Base-by-base conservation (phyloP, 2,797 vertebrate species). In the Clarias pachynema region DNA sequence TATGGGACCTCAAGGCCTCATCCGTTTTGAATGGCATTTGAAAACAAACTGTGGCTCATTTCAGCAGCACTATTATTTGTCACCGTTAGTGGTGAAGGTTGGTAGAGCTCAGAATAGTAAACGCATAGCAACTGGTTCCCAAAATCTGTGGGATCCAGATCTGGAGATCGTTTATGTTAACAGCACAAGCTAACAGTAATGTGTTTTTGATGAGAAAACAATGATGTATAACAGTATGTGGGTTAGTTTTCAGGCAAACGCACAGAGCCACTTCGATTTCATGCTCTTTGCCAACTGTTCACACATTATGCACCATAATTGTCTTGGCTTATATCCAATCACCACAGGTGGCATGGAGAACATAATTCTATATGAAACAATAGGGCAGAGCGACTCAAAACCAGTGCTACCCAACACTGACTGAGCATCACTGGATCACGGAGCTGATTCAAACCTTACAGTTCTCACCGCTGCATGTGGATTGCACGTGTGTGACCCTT, bases 1-100 rank as follows among this genome's bases (percentile, higher is more conserved):
- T 73, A 40, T 74, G 68, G 34, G 57, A 78, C 73, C 81, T 69
- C 85, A 83, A 86, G 81, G 85, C 57, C 87, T 88, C 86, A 87
- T 88, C 79, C 80, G 86, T 88, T 88, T 88, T 86, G 85, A 85
- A 86, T 84, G 85, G 80, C 81, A 75, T 85, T 82, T 89, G 84
- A 88, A 82, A 87, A 82, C 84, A 88, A 88, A 88, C 85, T 84
- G 77, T 88, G 87, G 82, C 82, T 80, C 84, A 60, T 73, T 82
- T 86, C 82, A 60, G 79, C 74, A 81, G 77, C 81, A 37, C 65
- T 85, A 79, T 82, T 79, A 77, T 85, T 84, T 77, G 81, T 89
- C 86, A 85, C 82, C 70, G 74, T 87, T 86, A 88, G 77, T 44
- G 59, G 57, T 29, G 85, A 77, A 83, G 87, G 81, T 73, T 83